Evolutionary conservation across 2,797 vertebrate genomes (phyloP).

Genomic region (Takifugu ocellatus): DNA sequence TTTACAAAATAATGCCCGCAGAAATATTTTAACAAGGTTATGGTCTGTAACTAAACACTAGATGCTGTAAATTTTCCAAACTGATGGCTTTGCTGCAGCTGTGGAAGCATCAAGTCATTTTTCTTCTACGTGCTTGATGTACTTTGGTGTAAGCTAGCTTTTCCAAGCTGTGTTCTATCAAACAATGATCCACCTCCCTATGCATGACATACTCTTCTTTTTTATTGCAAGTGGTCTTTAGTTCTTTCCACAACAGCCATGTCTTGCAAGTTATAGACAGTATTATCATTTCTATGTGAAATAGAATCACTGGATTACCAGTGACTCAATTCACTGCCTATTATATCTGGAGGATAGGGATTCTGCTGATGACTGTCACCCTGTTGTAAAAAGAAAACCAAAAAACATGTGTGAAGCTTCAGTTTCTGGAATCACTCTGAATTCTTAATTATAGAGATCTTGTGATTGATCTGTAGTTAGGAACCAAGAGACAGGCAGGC

Average conservation of each 20-base stretch:
- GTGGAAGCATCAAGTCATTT: constrained; percentile 4
- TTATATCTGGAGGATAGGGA: background rate
- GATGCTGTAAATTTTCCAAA: constrained; percentile 27
- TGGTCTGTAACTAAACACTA: constrained; percentile 33
- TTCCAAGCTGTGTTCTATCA: constrained; percentile 25
- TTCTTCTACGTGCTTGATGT: too few relatives aligned
- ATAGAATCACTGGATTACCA: constrained; percentile 26
- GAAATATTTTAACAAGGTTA: constrained; percentile 61
- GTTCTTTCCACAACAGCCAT: constrained; percentile 57
- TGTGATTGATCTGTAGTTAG: constrained; percentile 41
- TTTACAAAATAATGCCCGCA: constrained; percentile 19
- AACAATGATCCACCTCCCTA: constrained; percentile 39
- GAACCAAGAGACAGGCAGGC: background rate
- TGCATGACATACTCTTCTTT: constrained; percentile 44
- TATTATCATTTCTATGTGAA: constrained; percentile 29
- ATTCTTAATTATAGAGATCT: constrained; percentile 28
- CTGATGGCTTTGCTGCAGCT: constrained; percentile 22
- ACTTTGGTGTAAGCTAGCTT: constrained; percentile 22
- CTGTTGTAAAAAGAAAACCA: background rate
- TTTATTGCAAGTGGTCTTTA: constrained; percentile 41
- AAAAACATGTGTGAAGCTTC: constrained; percentile 7
- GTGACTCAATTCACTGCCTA: constrained; percentile 20
- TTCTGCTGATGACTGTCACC: constrained; percentile 21
- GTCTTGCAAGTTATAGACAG: constrained; percentile 47
- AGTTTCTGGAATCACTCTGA: constrained; percentile 33